Base-by-base conservation (phyloP, 2,888 invertebrate genomes). In the Melolontha melolontha region DNA sequence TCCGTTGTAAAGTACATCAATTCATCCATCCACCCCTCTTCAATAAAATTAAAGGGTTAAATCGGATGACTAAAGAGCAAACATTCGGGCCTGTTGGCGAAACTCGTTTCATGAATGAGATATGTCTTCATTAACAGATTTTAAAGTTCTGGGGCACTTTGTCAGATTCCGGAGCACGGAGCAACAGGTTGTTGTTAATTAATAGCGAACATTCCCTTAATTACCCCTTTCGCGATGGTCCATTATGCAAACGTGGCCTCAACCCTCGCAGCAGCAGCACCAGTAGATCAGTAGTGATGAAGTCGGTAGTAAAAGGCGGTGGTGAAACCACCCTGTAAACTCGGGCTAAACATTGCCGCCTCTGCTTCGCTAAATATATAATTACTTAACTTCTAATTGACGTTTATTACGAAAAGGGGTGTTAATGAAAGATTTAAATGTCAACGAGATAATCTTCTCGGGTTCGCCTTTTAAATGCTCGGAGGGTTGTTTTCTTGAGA, bases 151-250 rank as follows among this genome's bases (percentile, higher is more conserved):
- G 69, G 64, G 71, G 75, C 71, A 71, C 77, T 77, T 76, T 75
- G 74, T 72, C 75, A 76, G 77, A 76, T 74, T 71, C 75, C 72
- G 70, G 63, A 44, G 29, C 52, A 29, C 50, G 50, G 71, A 70
- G 80, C 82, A 82, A 82, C 82, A 82, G 82, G 82, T 82, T 74
- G 76, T 71, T 76, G 77, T 82, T 83, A 83, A 83, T 83, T 83
- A 82, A 82, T 81, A 81, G 81, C 79, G 75, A 80, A 76, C 81
- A 81, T 81, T 82, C 82, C 81, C 81, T 82, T 83, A 82, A 83
- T 82, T 83, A 82, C 81, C 83, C 82, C 82, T 82, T 83, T 82
- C 77, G 77, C 77, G 77, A 75, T 80, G 82, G 82, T 82, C 82
- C 82, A 82, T 82, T 82, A 82, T 82, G 82, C 81, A 82, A 82